phyloP scores from a whole-genome alignment of 2,888 invertebrate genomes.

The Drosophila pseudotakahashii region DNA sequence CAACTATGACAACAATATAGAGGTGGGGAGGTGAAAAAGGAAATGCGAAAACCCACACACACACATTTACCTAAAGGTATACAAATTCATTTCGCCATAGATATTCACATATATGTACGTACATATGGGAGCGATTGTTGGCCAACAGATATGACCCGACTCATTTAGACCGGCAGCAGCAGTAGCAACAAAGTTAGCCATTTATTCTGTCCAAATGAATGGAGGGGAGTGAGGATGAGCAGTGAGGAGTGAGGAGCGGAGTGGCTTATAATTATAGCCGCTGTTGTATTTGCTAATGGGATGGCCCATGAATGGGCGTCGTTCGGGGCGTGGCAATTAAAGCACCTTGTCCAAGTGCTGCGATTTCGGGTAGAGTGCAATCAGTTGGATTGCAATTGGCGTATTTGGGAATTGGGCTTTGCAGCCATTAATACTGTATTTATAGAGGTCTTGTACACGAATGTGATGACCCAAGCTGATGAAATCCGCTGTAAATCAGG shows the following conservation, averaged over 20 bases:
- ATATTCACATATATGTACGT: constrained; percentile 16
- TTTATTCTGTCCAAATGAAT: constrained; percentile 40
- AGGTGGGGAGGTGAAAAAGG: constrained; percentile 7
- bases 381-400: constrained; percentile 30
- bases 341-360: constrained; percentile 49
- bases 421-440: constrained; percentile 23
- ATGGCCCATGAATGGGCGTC: constrained; percentile 33
- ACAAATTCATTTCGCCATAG: constrained; percentile 31
- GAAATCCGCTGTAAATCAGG: not conserved
- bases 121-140: constrained; percentile 32
- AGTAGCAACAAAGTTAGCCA: constrained; percentile 55
- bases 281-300: constrained; percentile 62
- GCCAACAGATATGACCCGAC: constrained; percentile 53
- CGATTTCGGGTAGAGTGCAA: constrained; percentile 37
- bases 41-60: constrained; percentile 23
- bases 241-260: not conserved
- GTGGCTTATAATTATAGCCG: constrained; percentile 55
- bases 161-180: constrained; percentile 53
- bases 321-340: constrained; percentile 59
- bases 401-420: constrained; percentile 12
- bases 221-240: not conserved
- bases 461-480: constrained; percentile 1
- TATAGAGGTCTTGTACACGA: constrained; percentile 3
- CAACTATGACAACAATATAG: constrained; percentile 9
- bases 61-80: constrained; percentile 9